These are phyloP conservation scores for Vombatus ursinus DNA, from an alignment of 2,113 vertebrate species.

Conservation along the genomic window DNA sequence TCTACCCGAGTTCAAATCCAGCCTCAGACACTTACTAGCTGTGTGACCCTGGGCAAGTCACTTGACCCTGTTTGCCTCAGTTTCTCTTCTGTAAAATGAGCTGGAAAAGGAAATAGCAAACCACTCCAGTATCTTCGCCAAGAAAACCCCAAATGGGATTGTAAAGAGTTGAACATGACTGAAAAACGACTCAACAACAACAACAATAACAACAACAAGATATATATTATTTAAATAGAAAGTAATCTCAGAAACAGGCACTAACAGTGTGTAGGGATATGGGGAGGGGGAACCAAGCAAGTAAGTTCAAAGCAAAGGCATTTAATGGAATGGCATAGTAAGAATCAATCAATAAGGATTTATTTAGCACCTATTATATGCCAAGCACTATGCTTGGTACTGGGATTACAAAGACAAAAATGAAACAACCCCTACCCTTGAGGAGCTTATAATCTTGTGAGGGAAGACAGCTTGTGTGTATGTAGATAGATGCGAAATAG, in stretches of 20 bases:
- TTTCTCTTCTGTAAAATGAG: no score
- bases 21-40: no score
- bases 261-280: neutral
- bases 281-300: neutral
- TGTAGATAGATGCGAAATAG: neutral
- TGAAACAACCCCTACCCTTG: neutral
- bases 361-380: neutral
- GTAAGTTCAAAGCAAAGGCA: neutral
- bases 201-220: neutral
- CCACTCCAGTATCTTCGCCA: no score
- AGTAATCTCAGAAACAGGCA: neutral
- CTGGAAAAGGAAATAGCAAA: no score
- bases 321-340: neutral
- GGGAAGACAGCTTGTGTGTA: neutral
- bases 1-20: no score
- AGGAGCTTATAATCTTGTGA: neutral
- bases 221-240: neutral
- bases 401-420: neutral
- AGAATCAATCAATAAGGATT: neutral
- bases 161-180: no score
- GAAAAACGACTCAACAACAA: no score
- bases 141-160: no score
- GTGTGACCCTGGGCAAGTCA: no score
- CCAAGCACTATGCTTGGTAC: neutral
- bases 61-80: no score